Base-by-base conservation (phyloP, 2,888 invertebrate species). In the Carterocephalus palaemon region DNA sequence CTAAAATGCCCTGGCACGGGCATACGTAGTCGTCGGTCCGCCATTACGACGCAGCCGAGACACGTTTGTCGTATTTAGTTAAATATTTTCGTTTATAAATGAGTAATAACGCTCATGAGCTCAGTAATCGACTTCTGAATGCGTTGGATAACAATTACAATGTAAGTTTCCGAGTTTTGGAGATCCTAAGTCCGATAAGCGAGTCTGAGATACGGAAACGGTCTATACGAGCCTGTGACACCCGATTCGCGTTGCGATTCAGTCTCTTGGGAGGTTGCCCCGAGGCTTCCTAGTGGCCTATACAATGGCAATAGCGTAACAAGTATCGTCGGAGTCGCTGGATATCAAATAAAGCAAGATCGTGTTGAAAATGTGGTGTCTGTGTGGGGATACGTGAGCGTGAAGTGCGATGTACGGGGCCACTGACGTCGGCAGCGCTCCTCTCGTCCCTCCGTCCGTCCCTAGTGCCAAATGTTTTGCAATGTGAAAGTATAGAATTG, bases 111-210 rank as follows among this genome's bases (percentile, higher is more conserved):
- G 91, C 92, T 89, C 91, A 91, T 89, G 95, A 96, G 90, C 92
- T 97, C 90, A 96, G 96, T 90, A 93, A 95, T 90, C 95, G 93
- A 92, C 93, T 97, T 92, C 93, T 95, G 90, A 93, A 94, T 92
- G 95, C 96, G 88, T 92, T 97, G 91, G 97, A 97, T 93, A 93
- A 91, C 90, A 95, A 95, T 90, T 95, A 97, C 92, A 96, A 97
- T 96, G 97, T 97, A 95, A 96, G 96, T 90, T 85, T 79, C 62
- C 72, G 76, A 77, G 76, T 75, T 84, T 81, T 75, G 74, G 79
- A 68, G 75, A 72, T 67, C 65, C 66, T 74, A 82, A 71, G 69
- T 70, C 68, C 67, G 68, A 70, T 70, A 79, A 71, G 72, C 64
- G 58, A 64, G 66, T 70, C 61, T 60, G 67, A 78, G 78, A 78